Percentiles rank a stretch among this genome's conserved stretches.
Conservation (phyloP, 2,113 vertebrate genomes). For the Bubalus kerabau region DNA sequence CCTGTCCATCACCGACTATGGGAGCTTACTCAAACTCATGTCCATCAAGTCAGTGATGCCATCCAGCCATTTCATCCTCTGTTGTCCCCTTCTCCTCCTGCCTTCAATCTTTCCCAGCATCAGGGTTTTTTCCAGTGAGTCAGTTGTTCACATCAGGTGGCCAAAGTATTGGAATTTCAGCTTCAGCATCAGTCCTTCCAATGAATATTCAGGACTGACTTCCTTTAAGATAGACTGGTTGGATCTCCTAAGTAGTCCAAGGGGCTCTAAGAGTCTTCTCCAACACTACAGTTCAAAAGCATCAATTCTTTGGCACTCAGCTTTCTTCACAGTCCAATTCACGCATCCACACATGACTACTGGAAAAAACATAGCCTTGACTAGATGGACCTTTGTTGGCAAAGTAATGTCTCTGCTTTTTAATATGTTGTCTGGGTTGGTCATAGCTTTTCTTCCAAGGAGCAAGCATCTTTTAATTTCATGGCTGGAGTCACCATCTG, state of each 20-base stretch:
- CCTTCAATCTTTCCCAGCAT: neutral
- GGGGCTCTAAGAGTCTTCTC: neutral
- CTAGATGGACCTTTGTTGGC: neutral
- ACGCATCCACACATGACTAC: neutral
- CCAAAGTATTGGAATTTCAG: neutral
- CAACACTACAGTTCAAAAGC: neutral
- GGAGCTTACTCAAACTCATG: neutral
- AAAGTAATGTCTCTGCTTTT: neutral
- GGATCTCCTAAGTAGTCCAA: neutral
- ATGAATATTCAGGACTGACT: neutral
- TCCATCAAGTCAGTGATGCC: neutral
- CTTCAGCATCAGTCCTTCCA: neutral
- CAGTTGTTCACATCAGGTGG: neutral
- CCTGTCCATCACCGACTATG: neutral
- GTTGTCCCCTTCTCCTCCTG: neutral
- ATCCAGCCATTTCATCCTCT: neutral
- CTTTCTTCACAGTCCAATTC: neutral
- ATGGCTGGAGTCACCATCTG: neutral
- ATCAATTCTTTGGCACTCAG: neutral
- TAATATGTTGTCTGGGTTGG: neutral
- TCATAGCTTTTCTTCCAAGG: neutral
- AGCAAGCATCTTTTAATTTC: neutral
- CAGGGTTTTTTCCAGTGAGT: neutral
- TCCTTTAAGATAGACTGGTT: neutral
- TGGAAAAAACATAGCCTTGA: neutral